These are phyloP conservation scores for Leptinotarsa defecta DNA, from an alignment of 1,140 invertebrate species.

Conservation along the genomic window DNA sequence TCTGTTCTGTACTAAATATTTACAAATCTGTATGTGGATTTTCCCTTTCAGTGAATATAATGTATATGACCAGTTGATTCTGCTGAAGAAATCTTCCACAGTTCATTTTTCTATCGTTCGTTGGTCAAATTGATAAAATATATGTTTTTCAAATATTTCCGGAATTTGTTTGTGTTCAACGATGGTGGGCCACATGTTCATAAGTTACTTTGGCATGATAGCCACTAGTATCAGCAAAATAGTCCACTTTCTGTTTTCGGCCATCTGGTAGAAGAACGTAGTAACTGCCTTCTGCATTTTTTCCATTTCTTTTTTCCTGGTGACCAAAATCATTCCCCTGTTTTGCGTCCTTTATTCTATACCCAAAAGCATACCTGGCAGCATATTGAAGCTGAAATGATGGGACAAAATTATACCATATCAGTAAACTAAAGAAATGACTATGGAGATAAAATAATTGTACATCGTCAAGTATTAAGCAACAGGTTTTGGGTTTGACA, in stretches of 20 bases:
- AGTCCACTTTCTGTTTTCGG: constrained; percentile 74
- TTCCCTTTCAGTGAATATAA: not conserved
- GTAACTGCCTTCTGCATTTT: constrained; percentile 72
- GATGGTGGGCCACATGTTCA: constrained; percentile 49
- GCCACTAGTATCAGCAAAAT: constrained; percentile 74
- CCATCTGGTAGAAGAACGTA: constrained; percentile 80
- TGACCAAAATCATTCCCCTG: constrained; percentile 76
- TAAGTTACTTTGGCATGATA: constrained; percentile 79
- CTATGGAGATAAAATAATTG: not conserved
- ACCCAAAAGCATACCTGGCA: constrained; percentile 76
- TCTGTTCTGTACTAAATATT: no score
- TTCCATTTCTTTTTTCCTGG: constrained; percentile 67
- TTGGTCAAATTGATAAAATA: no score
- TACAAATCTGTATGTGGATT: no score
- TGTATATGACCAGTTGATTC: not conserved
- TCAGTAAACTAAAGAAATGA: no score
- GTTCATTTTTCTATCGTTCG: no score
- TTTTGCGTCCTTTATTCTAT: constrained; percentile 70
- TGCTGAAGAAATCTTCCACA: not conserved
- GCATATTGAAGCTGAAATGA: constrained; percentile 68
- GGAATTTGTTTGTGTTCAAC: not conserved
- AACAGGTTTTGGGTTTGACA: constrained; percentile 4
- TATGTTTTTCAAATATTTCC: no score
- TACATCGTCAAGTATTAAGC: not conserved
- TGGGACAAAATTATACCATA: not conserved